phyloP scores from a whole-genome alignment of 2,888 invertebrate species.

The Andrena bucephala region DNA sequence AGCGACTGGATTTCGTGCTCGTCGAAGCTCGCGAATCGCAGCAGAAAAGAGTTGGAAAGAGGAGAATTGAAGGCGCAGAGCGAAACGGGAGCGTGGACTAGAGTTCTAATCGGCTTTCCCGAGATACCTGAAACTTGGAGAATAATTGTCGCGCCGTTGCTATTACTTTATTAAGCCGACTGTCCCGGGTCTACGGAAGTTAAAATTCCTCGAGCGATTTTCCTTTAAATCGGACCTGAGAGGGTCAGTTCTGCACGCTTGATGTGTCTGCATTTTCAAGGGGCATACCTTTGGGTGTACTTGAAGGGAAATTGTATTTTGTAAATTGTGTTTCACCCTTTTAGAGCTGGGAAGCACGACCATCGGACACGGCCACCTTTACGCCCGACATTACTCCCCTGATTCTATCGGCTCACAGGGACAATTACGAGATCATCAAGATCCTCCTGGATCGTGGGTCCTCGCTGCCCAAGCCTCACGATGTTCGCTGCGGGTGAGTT shows the following conservation, averaged over 20 bases:
- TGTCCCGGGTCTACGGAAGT: neutral
- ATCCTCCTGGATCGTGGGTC: conserved; percentile 98
- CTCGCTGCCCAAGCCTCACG: conserved; percentile 96
- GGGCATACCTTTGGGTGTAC: neutral
- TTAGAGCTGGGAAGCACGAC: conserved; percentile 96
- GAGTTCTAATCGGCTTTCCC: conserved; percentile 65
- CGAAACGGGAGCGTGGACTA: conserved; percentile 38
- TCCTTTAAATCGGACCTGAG: neutral
- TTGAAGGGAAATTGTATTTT: conserved; percentile 12
- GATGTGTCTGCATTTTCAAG: neutral
- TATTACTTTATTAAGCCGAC: neutral
- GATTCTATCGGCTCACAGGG: conserved; percentile 98
- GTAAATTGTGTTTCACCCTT: conserved; percentile 60
- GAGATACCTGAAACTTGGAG: conserved; percentile 51
- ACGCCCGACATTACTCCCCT: conserved; percentile 99
- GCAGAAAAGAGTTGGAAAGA: too few relatives aligned
- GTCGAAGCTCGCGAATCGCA: conserved; percentile 5
- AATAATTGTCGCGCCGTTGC: neutral
- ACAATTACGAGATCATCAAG: conserved; percentile 99
- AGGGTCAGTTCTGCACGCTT: neutral
- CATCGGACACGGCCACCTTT: conserved; percentile 96
- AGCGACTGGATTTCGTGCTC: conserved; percentile 23
- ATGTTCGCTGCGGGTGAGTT: conserved; percentile 89
- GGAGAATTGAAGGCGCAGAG: conserved; percentile 26
- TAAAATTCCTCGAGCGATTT: neutral